Percentiles rank a stretch among this genome's conserved stretches.
Conservation (phyloP, 2,888 invertebrate species). For the Synergus japonicus region DNA sequence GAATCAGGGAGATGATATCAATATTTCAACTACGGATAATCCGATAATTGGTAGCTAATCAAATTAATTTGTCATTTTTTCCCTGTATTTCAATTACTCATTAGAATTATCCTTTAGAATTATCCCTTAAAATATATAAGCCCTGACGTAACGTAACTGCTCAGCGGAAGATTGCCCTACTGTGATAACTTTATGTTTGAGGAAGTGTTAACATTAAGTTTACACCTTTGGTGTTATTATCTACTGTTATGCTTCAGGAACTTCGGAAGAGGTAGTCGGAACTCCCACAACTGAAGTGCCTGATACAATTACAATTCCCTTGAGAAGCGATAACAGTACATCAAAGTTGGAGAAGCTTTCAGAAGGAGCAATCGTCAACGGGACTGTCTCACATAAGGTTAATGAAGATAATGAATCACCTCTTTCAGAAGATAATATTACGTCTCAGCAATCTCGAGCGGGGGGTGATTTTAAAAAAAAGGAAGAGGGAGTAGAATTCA, state of each 20-base stretch:
- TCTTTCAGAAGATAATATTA: neutral
- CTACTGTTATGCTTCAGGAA: conserved; percentile 4
- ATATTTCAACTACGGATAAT: conserved; percentile 4
- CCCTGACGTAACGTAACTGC: too few relatives aligned
- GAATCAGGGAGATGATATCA: neutral
- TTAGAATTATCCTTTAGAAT: too few relatives aligned
- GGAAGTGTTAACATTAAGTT: neutral
- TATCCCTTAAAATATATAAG: too few relatives aligned
- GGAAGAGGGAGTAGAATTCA: neutral
- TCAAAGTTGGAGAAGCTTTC: neutral
- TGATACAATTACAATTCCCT: neutral
- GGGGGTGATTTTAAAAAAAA: neutral
- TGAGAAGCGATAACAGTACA: too few relatives aligned
- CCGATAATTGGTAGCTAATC: neutral
- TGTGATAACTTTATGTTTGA: neutral
- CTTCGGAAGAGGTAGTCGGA: neutral
- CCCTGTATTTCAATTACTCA: too few relatives aligned
- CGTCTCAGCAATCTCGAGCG: neutral
- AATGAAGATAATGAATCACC: neutral
- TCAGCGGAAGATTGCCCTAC: neutral
- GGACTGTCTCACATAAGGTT: neutral
- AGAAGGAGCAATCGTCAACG: neutral
- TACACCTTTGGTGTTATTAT: neutral
- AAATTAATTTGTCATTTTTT: neutral
- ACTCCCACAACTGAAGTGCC: neutral